Conservation (phyloP, 2,113 vertebrate genomes). For the Spheniscus mendiculus region DNA sequence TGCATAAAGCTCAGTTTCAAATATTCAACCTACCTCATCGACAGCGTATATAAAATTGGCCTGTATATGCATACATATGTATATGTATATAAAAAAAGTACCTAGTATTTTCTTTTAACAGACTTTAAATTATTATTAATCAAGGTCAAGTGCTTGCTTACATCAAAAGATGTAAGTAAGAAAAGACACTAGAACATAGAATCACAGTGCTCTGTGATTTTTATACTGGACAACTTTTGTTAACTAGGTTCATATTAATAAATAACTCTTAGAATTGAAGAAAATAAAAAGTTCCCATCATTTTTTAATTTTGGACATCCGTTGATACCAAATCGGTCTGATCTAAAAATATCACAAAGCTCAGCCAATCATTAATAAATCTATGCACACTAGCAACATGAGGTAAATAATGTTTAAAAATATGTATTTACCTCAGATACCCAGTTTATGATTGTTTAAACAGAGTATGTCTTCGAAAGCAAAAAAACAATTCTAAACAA, state of each 20-base stretch:
- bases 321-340: not conserved
- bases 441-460: not conserved
- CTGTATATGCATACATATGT: not conserved
- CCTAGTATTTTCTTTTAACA: not conserved
- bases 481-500: not conserved
- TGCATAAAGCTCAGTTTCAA: not conserved
- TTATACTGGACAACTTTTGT: not conserved
- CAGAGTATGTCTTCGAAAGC: not conserved
- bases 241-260: not conserved
- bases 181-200: not conserved
- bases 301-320: not conserved
- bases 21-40: not conserved
- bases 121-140: not conserved
- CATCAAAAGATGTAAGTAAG: not conserved
- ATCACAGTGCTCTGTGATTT: not conserved
- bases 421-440: not conserved
- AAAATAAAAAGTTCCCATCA: not conserved
- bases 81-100: not conserved
- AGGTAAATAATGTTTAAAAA: not conserved
- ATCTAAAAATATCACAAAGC: not conserved
- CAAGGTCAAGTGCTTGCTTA: not conserved
- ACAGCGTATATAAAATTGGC: not conserved
- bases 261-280: not conserved
- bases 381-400: not conserved
- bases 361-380: not conserved